Evolutionary conservation across 2,797 vertebrate genomes (phyloP).

Genomic region (Phrynocephalus forsythii): DNA sequence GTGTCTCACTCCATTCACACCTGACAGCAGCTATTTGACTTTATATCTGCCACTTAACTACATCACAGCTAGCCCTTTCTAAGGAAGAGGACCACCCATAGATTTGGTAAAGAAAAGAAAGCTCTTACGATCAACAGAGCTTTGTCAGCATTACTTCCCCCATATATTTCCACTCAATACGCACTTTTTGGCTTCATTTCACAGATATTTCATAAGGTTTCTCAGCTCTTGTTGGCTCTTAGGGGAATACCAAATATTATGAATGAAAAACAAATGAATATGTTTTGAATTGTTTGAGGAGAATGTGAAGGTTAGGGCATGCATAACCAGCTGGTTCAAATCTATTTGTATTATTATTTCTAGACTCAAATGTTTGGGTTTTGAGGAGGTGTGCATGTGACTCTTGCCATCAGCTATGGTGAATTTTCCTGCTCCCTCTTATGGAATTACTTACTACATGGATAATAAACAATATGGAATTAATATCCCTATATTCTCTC

Average conservation of each 20-base stretch:
- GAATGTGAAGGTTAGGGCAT: neutral
- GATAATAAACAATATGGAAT: neutral
- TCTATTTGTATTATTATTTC: slow-evolving; percentile 13
- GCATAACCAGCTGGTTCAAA: slow-evolving; percentile 23
- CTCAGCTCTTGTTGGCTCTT: slow-evolving; percentile 2
- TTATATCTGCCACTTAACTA: slow-evolving; percentile 52
- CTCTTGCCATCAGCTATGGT: slow-evolving; percentile 6
- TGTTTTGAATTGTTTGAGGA: neutral
- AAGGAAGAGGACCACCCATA: slow-evolving; percentile 60
- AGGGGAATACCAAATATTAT: neutral
- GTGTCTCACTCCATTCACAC: slow-evolving; percentile 62
- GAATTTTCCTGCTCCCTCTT: slow-evolving; percentile 1
- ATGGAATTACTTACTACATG: neutral
- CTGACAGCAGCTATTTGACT: slow-evolving; percentile 58
- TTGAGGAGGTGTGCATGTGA: slow-evolving; percentile 2
- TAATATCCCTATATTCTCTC: neutral
- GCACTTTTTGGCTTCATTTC: slow-evolving; percentile 25
- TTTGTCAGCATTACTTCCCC: slow-evolving; percentile 59
- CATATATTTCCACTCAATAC: slow-evolving; percentile 34
- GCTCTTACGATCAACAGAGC: slow-evolving; percentile 27
- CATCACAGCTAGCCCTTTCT: slow-evolving; percentile 41
- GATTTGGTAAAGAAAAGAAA: slow-evolving; percentile 48
- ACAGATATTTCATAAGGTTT: slow-evolving; percentile 24
- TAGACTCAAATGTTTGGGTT: neutral
- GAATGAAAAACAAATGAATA: slow-evolving; percentile 9